Base-by-base conservation (phyloP, 2,797 vertebrate genomes). In the Lepilemur septentrionalis region DNA sequence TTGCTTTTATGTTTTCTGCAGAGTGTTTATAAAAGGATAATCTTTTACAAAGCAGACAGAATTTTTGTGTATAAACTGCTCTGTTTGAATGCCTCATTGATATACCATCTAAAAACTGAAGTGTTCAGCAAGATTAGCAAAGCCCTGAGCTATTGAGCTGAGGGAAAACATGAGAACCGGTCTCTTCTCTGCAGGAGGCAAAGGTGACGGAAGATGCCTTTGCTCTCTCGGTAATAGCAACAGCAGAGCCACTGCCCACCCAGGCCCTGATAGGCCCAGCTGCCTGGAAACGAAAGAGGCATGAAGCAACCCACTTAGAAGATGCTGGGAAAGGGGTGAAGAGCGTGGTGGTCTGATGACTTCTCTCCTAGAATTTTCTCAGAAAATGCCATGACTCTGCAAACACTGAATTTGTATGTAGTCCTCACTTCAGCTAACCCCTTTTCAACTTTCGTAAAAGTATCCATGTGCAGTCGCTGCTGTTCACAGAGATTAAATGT, bases 41-140 rank as follows among this genome's bases (percentile, higher is more conserved):
- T 99, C 99, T 99, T 99, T 98, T 99, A 99, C 98, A 99, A 99
- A 99, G 99, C 99, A 99, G 99, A 99, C 99, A 99, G 99, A 99
- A 99, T 99, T 99, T 98, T 98, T 98, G 98, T 98, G 98, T 99
- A 98, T 99, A 99, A 99, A 99, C 98, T 98, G 98, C 98, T 98
- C 98, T 98, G 97, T 98, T 98, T 99, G 98, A 98, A 99, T 98
- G 98, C 98, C 98, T 98, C 98, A 98, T 99, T 98, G 98, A 98
- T 99, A 99, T 97, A 98, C 98, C 98, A 98, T 99, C 98, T 98
- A 98, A 98, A 99, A 99, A 99, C 98, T 98, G 98, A 98, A 99
- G 99, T 98, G 98, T 99, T 99, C 99, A 99, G 98, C 98, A 99
- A 98, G 98, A 99, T 98, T 98, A 99, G 98, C 97, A 98, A 98